Conservation (phyloP, 2,113 vertebrate genomes). For the Toxostoma redivivum region DNA sequence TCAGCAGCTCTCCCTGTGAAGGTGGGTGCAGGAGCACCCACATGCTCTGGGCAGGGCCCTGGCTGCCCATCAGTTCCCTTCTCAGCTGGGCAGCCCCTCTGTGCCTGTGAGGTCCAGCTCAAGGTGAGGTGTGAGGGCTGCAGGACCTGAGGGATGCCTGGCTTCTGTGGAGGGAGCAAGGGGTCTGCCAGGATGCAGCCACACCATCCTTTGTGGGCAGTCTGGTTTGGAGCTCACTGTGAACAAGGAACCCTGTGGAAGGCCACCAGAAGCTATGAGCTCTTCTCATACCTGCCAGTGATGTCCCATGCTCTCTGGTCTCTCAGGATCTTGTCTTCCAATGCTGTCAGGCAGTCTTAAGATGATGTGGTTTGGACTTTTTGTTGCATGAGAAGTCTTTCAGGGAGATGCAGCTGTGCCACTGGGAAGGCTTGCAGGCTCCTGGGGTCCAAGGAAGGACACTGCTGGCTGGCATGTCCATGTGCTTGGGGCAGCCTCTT, state of each 20-base stretch:
- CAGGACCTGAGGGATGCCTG: neutral
- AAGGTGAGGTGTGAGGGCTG: neutral
- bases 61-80: neutral
- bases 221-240: neutral
- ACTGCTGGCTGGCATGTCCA: rapidly evolving
- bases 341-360: neutral
- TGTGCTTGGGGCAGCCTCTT: neutral
- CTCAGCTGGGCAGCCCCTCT: neutral
- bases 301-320: rapidly evolving
- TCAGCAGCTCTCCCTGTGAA: neutral
- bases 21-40: neutral
- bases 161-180: rapidly evolving
- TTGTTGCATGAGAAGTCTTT: neutral
- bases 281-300: rapidly evolving
- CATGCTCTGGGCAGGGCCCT: neutral
- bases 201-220: neutral
- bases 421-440: neutral
- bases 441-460: neutral
- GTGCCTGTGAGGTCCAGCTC: slow-evolving; percentile 32
- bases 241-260: neutral
- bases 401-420: neutral
- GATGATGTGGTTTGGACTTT: neutral
- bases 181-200: neutral
- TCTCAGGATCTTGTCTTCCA: neutral
- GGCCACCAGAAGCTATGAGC: neutral